phyloP scores from a whole-genome alignment of 2,888 invertebrate genomes.

The Microdon myrmicae region DNA sequence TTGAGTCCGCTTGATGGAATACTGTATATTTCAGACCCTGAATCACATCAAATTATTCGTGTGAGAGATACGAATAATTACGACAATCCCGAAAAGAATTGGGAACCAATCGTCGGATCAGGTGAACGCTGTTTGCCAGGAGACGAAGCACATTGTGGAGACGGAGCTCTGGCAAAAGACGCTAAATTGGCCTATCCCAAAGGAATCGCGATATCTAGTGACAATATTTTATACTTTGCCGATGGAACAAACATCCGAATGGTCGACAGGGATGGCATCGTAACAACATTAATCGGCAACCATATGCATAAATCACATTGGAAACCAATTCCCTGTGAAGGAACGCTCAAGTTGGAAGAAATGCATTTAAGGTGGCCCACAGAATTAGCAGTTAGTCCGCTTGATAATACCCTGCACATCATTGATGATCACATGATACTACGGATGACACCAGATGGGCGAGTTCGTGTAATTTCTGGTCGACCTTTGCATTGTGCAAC shows the following conservation, averaged over 20 bases:
- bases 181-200: conserved; percentile 96
- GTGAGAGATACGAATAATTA: conserved; percentile 85
- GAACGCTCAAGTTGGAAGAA: conserved; percentile 89
- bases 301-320: conserved; percentile 94
- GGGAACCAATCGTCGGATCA: conserved; percentile 94
- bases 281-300: conserved; percentile 91
- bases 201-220: conserved; percentile 92
- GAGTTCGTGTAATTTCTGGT: conserved; percentile 93
- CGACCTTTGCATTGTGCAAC: conserved; percentile 92
- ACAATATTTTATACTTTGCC: conserved; percentile 93
- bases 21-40: conserved; percentile 95
- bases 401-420: conserved; percentile 94
- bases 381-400: conserved; percentile 90
- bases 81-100: conserved; percentile 88
- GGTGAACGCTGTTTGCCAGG: conserved; percentile 93
- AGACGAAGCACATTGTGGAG: conserved; percentile 95
- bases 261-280: conserved; percentile 91
- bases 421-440: conserved; percentile 96
- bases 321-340: conserved; percentile 93
- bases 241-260: conserved; percentile 95
- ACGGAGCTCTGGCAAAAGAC: conserved; percentile 90
- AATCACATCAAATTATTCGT: conserved; percentile 91
- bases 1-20: conserved; percentile 93
- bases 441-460: conserved; percentile 88
- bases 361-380: conserved; percentile 97